phyloP scores from a whole-genome alignment of 92 coral and sea anemone genomes.

The Isaurus tuberculatus region DNA sequence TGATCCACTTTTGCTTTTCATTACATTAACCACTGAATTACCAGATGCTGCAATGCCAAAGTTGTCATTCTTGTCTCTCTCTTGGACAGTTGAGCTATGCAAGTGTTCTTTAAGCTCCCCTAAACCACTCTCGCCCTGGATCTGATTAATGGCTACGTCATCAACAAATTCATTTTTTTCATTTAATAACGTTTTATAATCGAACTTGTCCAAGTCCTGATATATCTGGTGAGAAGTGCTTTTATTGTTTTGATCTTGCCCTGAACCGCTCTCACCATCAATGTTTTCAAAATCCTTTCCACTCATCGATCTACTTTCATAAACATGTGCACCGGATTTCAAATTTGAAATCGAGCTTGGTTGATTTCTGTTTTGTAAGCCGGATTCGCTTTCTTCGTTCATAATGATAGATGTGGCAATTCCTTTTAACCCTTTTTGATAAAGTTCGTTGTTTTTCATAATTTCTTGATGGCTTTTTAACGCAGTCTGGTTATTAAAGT shows the following conservation, averaged over 20 bases:
- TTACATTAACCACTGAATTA: background rate
- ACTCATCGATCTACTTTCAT: background rate
- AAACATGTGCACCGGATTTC: background rate
- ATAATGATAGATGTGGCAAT: background rate
- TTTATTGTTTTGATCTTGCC: background rate
- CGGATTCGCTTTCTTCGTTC: slow-evolving; percentile 1
- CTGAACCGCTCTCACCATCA: background rate
- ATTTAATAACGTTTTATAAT: background rate
- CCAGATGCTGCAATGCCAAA: background rate
- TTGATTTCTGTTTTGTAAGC: background rate
- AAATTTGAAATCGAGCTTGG: background rate
- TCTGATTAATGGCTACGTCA: background rate
- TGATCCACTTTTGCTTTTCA: background rate
- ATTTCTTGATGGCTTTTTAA: background rate
- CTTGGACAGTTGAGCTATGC: background rate
- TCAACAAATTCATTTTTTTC: background rate
- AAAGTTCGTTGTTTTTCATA: background rate
- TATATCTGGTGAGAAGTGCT: background rate
- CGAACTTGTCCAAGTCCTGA: background rate
- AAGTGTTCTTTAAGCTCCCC: background rate
- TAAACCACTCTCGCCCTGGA: background rate
- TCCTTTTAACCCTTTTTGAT: background rate
- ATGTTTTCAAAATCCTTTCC: background rate
- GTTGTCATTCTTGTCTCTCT: background rate
- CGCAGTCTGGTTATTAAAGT: background rate